Conservation (phyloP, 1,140 invertebrate species). For the Aricia agestis region DNA sequence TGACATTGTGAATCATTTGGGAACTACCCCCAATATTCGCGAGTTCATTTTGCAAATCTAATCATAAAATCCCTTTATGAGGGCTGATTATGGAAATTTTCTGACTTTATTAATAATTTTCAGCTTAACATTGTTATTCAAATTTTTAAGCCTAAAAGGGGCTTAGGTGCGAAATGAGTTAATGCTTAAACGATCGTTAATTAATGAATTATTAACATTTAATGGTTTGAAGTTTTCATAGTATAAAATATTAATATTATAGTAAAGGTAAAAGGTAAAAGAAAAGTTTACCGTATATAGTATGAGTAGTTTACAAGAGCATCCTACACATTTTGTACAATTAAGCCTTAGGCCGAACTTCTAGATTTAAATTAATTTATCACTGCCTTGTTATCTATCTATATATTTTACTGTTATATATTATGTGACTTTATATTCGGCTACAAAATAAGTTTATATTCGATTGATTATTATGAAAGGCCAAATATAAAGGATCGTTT, state of each 20-base stretch:
- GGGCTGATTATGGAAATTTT: conserved; percentile 21
- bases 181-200: background rate
- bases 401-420: no score
- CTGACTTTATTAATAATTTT: conserved; percentile 20
- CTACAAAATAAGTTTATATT: no score
- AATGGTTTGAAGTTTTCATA: background rate
- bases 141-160: conserved; percentile 11
- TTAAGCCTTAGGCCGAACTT: no score
- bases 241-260: background rate
- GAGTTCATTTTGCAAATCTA: conserved; percentile 13
- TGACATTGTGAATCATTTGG: background rate
- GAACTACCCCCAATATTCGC: background rate
- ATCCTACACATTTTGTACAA: background rate
- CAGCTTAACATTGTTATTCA: conserved; percentile 18
- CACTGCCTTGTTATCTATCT: background rate
- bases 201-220: background rate
- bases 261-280: background rate
- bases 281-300: background rate
- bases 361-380: no score
- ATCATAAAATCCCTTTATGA: conserved; percentile 15
- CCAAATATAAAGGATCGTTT: no score
- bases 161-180: background rate
- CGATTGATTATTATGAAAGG: no score
- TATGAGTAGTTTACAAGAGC: background rate
- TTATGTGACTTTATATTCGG: no score